These are phyloP conservation scores for Dissostichus mawsoni DNA, from an alignment of 2,113 vertebrate species.

Conservation along the genomic window DNA sequence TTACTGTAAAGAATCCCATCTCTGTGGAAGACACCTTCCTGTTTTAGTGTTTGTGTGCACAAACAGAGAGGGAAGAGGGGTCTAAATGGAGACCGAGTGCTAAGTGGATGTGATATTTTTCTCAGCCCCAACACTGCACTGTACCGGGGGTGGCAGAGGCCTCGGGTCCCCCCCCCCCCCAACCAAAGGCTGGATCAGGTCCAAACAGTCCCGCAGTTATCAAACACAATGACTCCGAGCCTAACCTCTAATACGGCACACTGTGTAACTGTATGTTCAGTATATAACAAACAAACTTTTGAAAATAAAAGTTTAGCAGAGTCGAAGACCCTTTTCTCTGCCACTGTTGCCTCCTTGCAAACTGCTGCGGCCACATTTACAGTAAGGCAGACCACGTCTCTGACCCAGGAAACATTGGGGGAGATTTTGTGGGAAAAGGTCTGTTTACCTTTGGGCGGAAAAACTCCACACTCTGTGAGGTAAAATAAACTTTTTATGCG, in stretches of 20 bases:
- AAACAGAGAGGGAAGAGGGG: slow-evolving; percentile 9
- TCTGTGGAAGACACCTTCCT: background rate
- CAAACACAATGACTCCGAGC: slow-evolving; percentile 27
- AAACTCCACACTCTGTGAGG: slow-evolving; percentile 68
- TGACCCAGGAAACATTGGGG: slow-evolving; percentile 54
- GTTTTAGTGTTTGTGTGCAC: slow-evolving; percentile 29
- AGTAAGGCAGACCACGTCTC: slow-evolving; percentile 54
- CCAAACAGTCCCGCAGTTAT: slow-evolving; percentile 32
- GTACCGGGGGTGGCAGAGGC: slow-evolving; percentile 37
- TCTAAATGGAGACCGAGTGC: slow-evolving; percentile 57
- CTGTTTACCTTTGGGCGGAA: slow-evolving; percentile 74
- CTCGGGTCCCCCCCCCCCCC: slow-evolving; percentile 37
- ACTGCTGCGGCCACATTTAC: slow-evolving; percentile 63
- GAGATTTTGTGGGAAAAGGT: slow-evolving; percentile 59
- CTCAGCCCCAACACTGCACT: slow-evolving; percentile 48
- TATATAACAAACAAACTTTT: slow-evolving; percentile 30
- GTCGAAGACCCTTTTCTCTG: background rate
- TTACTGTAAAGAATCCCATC: background rate
- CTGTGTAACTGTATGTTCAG: slow-evolving; percentile 19
- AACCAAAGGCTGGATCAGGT: slow-evolving; percentile 20
- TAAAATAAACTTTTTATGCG: slow-evolving; percentile 65
- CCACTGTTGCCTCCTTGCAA: slow-evolving; percentile 32
- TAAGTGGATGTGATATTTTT: slow-evolving; percentile 71
- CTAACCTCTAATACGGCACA: background rate
- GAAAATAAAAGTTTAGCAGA: slow-evolving; percentile 20